phyloP scores from a whole-genome alignment of 2,888 invertebrate species.

The Lasioglossum calceatum region DNA sequence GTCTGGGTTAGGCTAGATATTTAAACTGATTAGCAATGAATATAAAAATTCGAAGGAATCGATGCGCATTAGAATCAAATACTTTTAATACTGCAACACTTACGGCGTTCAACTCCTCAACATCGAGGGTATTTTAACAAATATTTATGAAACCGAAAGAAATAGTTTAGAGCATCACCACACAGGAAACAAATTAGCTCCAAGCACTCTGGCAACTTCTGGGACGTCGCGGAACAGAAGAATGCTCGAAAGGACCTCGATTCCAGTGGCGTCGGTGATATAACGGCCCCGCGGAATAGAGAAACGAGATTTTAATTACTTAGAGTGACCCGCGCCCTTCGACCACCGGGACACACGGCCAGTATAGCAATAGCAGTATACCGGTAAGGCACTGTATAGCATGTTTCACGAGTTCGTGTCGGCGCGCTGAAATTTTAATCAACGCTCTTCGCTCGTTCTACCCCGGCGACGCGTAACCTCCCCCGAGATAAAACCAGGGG shows the following conservation, averaged over 20 bases:
- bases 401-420: conserved; percentile 40
- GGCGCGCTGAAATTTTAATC: conserved; percentile 69
- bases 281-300: conserved; percentile 19
- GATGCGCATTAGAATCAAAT: too few relatives aligned
- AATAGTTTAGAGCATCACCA: neutral
- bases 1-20: too few relatives aligned
- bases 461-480: conserved; percentile 37
- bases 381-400: neutral
- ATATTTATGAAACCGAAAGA: neutral
- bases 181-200: neutral
- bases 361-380: neutral
- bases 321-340: conserved; percentile 63
- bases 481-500: conserved; percentile 44
- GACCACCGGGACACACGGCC: conserved; percentile 8
- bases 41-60: too few relatives aligned
- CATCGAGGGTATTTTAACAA: neutral
- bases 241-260: conserved; percentile 1
- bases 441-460: conserved; percentile 40
- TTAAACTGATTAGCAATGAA: too few relatives aligned
- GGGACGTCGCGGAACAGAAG: neutral
- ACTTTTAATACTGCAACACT: too few relatives aligned
- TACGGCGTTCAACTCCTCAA: too few relatives aligned
- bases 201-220: neutral
- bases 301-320: conserved; percentile 72
- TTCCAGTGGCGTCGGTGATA: conserved; percentile 7